Base-by-base conservation (phyloP, 2,797 vertebrate genomes). In the Arnoldichthys spilopterus region DNA sequence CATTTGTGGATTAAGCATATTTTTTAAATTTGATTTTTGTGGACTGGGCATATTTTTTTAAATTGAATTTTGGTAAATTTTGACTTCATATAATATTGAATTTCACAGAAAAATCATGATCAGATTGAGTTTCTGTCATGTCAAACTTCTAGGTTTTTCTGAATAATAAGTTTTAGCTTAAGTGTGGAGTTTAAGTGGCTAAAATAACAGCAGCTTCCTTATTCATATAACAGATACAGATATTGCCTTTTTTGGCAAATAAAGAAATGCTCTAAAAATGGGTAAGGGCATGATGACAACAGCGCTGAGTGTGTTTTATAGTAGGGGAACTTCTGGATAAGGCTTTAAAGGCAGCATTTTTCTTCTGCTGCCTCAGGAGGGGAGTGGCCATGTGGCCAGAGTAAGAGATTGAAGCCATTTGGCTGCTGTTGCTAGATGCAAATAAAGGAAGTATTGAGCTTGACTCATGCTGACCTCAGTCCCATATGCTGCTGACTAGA, bases 401-500 rank as follows among this genome's bases (percentile, higher is more conserved):
- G 82, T 85, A 84, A 90, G 85, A 84, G 89, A 89, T 89, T 26
- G 20, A 22, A 73, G 63, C 11, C 26, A 26, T 56, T 86, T 86
- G 86, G 86, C 78, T 63, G 69, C 34, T 68, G 79, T 82, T 72
- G 87, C 87, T 89, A 81, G 76, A 86, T 90, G 90, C 89, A 92
- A 93, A 95, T 92, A 94, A 91, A 83, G 86, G 88, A 87, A 88
- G 89, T 88, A 91, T 94, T 96, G 94, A 93, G 87, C 85, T 88
- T 90, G 91, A 84, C 81, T 88, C 88, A 84, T 28, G 54, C 83
- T 93, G 91, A 94, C 91, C 91, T 86, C 90, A 85, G 74, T 84
- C 83, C 79, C 61, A 43, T 30, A 77, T 53, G 85, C 81, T 84
- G 82, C 89, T 91, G 90, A 92, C 89, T 90, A 90, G 86, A 83